Conservation (phyloP, 2,113 vertebrate species). For the Dermatemys mawii region DNA sequence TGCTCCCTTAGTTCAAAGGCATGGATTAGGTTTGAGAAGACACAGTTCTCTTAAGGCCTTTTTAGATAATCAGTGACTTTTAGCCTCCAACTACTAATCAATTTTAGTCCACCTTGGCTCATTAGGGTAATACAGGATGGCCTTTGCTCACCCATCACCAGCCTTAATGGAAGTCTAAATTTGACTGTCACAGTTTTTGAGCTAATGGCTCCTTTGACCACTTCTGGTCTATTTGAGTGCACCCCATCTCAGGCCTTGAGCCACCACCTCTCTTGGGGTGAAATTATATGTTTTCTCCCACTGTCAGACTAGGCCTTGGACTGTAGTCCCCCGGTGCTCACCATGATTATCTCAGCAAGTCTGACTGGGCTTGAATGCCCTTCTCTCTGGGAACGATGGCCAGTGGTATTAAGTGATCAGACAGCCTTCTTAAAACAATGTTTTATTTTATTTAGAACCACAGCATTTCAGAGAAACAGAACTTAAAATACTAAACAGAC, state of each 20-base stretch:
- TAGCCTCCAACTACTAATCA: not conserved
- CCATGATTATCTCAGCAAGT: not conserved
- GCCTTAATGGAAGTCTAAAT: not conserved
- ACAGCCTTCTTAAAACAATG: not conserved
- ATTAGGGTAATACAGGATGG: not conserved
- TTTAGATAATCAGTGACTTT: not conserved
- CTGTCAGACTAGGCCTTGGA: not conserved
- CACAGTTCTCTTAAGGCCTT: not conserved
- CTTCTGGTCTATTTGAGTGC: not conserved
- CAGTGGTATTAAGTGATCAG: not conserved
- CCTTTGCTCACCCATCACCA: not conserved
- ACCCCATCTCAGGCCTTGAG: not conserved
- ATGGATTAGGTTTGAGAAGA: not conserved
- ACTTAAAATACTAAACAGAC: not conserved
- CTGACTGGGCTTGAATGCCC: accelerated
- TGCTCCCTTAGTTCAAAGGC: not conserved
- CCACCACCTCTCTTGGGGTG: not conserved
- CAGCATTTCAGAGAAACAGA: not conserved
- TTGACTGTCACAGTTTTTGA: not conserved
- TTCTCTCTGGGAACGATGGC: not conserved
- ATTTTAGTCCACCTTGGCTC: not conserved
- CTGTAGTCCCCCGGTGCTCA: not conserved
- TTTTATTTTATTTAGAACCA: not conserved
- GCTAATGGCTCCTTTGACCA: not conserved
- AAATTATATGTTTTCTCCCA: not conserved